Evolutionary conservation across 1,140 invertebrate species (phyloP).

Genomic region (Marisa cornuarietis): DNA sequence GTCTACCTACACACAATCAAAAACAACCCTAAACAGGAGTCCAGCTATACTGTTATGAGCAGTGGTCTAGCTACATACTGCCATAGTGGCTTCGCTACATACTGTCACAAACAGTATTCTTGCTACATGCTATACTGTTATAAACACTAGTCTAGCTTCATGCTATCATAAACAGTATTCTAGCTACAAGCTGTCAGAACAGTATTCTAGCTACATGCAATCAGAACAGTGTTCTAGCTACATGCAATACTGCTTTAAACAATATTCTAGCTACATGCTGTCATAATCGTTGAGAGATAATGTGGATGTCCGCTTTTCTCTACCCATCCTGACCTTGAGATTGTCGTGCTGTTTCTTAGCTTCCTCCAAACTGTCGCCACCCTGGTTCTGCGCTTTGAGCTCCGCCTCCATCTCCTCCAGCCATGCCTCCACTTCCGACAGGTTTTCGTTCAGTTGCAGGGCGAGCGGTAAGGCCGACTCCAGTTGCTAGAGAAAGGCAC

Average conservation of each 20-base stretch:
- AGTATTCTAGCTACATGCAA: neutral
- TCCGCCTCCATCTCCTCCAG: conserved; percentile 87
- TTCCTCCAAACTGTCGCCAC: conserved; percentile 85
- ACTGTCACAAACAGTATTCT: no score
- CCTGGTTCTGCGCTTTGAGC: conserved; percentile 89
- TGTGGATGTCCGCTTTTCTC: no score
- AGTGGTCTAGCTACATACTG: no score
- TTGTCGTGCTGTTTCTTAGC: conserved; percentile 94
- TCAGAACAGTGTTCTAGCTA: no score
- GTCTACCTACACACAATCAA: no score
- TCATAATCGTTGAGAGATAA: neutral
- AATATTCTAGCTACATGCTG: no score
- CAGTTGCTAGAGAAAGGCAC: conserved; percentile 72
- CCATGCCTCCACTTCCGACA: conserved; percentile 88
- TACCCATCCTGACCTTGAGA: conserved; percentile 85
- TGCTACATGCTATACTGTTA: no score
- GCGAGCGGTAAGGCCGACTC: conserved; percentile 91
- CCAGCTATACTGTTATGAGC: no score
- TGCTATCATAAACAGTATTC: neutral
- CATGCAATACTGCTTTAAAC: no score
- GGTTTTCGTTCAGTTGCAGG: conserved; percentile 90
- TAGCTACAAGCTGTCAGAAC: neutral
- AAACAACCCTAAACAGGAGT: no score
- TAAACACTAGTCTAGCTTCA: no score
- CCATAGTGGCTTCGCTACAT: no score